Evolutionary conservation across 2,797 vertebrate genomes (phyloP).

Genomic region (Enteromius treurensis): DNA sequence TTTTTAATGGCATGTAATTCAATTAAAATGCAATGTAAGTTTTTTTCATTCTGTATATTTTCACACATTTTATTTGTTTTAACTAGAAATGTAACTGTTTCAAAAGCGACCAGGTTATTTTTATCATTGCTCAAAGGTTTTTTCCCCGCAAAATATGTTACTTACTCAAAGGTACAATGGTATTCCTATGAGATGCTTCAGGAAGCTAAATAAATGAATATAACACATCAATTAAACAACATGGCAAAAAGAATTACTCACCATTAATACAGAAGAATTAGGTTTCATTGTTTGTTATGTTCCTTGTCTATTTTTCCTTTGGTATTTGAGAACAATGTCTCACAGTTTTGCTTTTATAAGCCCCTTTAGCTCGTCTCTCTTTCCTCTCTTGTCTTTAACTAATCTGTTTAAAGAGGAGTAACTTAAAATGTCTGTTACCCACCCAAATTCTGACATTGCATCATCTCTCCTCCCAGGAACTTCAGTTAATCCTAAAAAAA

Average conservation of each 20-base stretch:
- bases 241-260: slow-evolving; percentile 5
- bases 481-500: slow-evolving; percentile 41
- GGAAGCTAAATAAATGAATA: neutral
- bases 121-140: neutral
- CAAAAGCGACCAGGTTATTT: neutral
- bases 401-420: slow-evolving; percentile 23
- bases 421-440: slow-evolving; percentile 26
- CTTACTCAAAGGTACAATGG: neutral
- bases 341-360: slow-evolving; percentile 7
- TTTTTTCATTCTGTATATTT: neutral
- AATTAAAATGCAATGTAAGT: neutral
- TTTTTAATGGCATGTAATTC: too few species aligned
- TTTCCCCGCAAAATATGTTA: too few species aligned
- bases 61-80: neutral
- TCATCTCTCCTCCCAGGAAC: slow-evolving; percentile 30
- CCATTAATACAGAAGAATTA: neutral
- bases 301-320: neutral
- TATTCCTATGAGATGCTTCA: neutral
- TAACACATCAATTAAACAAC: neutral
- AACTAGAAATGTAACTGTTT: neutral
- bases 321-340: neutral
- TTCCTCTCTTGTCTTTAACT: slow-evolving; percentile 21
- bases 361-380: neutral
- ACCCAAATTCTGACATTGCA: slow-evolving; percentile 44
- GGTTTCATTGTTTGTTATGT: slow-evolving; percentile 32